These are phyloP conservation scores for Drymonia ruficornis DNA, from an alignment of 2,888 invertebrate genomes.

Conservation along the genomic window DNA sequence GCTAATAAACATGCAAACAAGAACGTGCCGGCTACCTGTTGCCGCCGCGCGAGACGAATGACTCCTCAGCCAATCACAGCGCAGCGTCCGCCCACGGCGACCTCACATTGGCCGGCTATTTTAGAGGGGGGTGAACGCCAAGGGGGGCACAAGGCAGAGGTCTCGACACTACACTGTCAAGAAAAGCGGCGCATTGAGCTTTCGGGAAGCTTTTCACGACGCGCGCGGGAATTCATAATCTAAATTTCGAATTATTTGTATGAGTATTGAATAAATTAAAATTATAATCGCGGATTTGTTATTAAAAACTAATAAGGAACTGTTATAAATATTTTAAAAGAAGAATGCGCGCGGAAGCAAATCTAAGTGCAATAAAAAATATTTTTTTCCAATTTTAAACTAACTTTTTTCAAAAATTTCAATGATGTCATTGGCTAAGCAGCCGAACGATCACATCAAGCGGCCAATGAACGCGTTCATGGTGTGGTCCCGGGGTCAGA, in stretches of 20 bases:
- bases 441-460: constrained; percentile 91
- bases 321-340: constrained; percentile 3
- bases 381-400: not conserved
- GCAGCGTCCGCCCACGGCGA: constrained; percentile 78
- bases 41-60: constrained; percentile 77
- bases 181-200: constrained; percentile 84
- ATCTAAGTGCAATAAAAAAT: constrained; percentile 20
- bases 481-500: constrained; percentile 96
- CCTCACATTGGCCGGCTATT: constrained; percentile 63
- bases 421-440: constrained; percentile 76
- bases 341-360: constrained; percentile 30
- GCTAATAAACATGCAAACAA: constrained; percentile 84
- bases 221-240: constrained; percentile 57
- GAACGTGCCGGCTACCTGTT: constrained; percentile 83
- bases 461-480: constrained; percentile 98
- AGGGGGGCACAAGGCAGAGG: constrained; percentile 49
- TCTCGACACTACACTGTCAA: constrained; percentile 76
- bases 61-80: constrained; percentile 66
- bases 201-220: constrained; percentile 78
- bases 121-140: constrained; percentile 57
- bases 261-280: constrained; percentile 30
- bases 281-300: constrained; percentile 8
- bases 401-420: constrained; percentile 12
- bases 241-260: constrained; percentile 37
- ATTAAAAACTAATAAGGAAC: constrained; percentile 8